Base-by-base conservation (phyloP, 2,113 vertebrate species). In the Bambusicola thoracicus region DNA sequence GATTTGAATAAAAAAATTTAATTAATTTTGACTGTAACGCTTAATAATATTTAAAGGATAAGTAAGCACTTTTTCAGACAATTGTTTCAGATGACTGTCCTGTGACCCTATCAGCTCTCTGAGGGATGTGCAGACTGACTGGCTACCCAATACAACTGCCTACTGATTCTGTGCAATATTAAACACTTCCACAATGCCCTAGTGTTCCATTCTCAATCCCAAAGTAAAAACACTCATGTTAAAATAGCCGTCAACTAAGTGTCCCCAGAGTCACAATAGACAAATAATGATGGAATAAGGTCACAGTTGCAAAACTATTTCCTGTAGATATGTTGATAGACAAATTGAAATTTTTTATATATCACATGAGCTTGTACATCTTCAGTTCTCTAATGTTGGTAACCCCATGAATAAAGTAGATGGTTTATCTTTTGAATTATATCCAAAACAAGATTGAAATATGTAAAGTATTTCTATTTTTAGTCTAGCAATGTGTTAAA, bases 81-180 rank as follows among this genome's bases (percentile, higher is more conserved):
- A 2, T 16, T 80, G 3, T 73, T 81, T 81, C 21, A 59, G 10
- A 24, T 41, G 68, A 55, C 8, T 85, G 2, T 62, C 11, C 20
- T 21, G 12, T 10, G 18, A 83, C 5, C 1, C 2, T 80, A 18
- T 13, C 49, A 43, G 4, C 2, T 55, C 29, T 62, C 22, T 69
- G 30, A 36, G 27, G n/a, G 65, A 83, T 10, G 3, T 49, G 10
- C 11, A 69, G 36, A 4, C 12, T 72, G 36, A 44, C 15, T 73
- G n/a, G 5, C 3, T 6, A 49, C 4, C 34, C n/a, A 48, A 14
- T 0, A 4, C 43, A 36, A 36, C 14, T 3, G 1, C 8, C 13
- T 59, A 6, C n/a, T 82, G 22, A 3, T 1, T 66, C 21, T n/a
- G 16, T 32, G 17, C 3, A 43, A 46, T 20, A 11, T 12, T 19